These are phyloP conservation scores for Chaenodraco wilsoni DNA, from an alignment of 2,797 vertebrate species.

Conservation along the genomic window DNA sequence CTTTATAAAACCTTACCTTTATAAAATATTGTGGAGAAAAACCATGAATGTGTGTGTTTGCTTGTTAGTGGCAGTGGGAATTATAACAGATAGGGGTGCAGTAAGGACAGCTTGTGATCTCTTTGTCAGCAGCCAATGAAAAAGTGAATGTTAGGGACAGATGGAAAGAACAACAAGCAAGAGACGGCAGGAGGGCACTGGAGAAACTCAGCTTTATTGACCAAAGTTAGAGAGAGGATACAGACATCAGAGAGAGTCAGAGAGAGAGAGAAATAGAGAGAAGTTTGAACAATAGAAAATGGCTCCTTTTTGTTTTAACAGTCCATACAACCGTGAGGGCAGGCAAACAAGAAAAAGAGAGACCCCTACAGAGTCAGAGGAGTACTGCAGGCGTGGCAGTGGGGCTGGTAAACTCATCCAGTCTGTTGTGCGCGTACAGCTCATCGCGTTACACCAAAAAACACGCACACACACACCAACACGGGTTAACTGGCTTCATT, in stretches of 20 bases:
- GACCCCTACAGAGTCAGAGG: constrained; percentile 65
- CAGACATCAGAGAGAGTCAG: constrained; percentile 64
- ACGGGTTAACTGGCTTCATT: constrained; percentile 39
- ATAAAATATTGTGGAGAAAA: neutral
- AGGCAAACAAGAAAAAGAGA: constrained; percentile 67
- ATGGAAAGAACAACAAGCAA: constrained; percentile 80
- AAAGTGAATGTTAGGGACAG: constrained; percentile 77
- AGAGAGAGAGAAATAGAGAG: constrained; percentile 36
- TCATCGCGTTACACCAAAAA: constrained; percentile 47
- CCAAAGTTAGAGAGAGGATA: constrained; percentile 75
- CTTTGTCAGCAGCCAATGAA: constrained; percentile 72
- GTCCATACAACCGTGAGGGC: constrained; percentile 71
- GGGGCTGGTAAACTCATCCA: constrained; percentile 63
- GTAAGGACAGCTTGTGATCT: constrained; percentile 59
- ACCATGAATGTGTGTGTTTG: constrained; percentile 19
- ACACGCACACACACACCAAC: constrained; percentile 40
- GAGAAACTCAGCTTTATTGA: constrained; percentile 83
- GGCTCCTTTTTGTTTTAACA: constrained; percentile 73
- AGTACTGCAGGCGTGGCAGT: constrained; percentile 77
- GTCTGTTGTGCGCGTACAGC: constrained; percentile 47
- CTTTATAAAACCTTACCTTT: neutral
- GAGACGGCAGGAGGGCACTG: constrained; percentile 79
- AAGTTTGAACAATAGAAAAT: constrained; percentile 76
- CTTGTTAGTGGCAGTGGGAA: constrained; percentile 71
- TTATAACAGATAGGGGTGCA: constrained; percentile 66